These are phyloP conservation scores for Myotis pilosus DNA, from an alignment of 2,797 vertebrate species.

Conservation along the genomic window DNA sequence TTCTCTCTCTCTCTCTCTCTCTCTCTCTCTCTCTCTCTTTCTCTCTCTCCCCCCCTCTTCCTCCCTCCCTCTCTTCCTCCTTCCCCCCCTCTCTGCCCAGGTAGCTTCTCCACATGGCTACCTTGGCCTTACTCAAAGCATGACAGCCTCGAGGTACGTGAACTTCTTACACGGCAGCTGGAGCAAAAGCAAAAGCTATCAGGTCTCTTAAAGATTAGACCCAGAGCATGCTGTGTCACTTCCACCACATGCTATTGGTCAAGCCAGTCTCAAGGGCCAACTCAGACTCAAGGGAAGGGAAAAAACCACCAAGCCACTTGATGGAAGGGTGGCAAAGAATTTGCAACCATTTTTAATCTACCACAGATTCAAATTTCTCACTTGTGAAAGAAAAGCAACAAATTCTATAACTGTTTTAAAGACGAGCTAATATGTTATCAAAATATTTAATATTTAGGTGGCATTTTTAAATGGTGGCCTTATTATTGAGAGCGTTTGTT, in stretches of 20 bases:
- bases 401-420: neutral
- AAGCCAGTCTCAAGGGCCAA: neutral
- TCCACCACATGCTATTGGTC: neutral
- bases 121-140: neutral
- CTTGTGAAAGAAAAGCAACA: neutral
- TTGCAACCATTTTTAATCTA: neutral
- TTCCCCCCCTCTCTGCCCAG: rapidly evolving
- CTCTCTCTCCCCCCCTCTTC: too few relatives aligned
- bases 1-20: rapidly evolving
- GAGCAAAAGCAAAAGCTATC: slow-evolving; percentile 10
- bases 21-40: rapidly evolving
- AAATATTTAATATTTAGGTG: neutral
- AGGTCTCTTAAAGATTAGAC: neutral
- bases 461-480: neutral
- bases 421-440: neutral
- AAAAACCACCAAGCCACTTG: neutral
- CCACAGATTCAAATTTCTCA: neutral
- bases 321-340: neutral
- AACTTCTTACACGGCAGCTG: neutral
- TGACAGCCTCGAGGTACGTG: neutral
- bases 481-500: neutral
- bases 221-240: neutral
- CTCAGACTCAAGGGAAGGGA: neutral
- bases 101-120: neutral
- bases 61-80: rapidly evolving